A percentile compares a stretch with the other conserved stretches of the same genome.
Conservation (phyloP, 2,888 invertebrate genomes). For the Zhengitettix transpicula region DNA sequence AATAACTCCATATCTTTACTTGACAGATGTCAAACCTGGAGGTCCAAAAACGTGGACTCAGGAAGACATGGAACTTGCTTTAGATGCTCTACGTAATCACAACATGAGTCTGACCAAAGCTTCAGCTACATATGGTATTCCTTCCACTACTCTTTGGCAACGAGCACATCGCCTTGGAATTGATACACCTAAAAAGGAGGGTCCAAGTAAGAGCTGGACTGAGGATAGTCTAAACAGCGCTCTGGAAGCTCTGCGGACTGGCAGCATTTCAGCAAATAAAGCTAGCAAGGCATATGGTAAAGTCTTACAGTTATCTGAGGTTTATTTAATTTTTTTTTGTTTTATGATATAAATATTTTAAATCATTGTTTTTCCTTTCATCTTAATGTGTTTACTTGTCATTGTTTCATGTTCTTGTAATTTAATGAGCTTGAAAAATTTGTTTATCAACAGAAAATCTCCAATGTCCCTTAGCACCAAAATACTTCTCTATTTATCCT, state of each 20-base stretch:
- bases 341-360: background rate
- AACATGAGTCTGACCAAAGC: constrained; percentile 82
- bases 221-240: constrained; percentile 70
- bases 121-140: constrained; percentile 71
- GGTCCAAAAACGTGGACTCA: constrained; percentile 77
- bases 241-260: constrained; percentile 63
- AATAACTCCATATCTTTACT: background rate
- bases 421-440: no score
- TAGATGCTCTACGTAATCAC: constrained; percentile 70
- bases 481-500: no score
- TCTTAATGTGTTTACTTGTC: no score
- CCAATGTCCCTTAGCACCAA: no score
- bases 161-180: constrained; percentile 76
- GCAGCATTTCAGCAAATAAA: constrained; percentile 77
- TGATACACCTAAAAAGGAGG: constrained; percentile 82
- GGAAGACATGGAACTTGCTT: constrained; percentile 75
- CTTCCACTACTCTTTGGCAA: constrained; percentile 83
- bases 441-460: no score
- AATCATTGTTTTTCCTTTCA: background rate
- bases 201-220: constrained; percentile 73
- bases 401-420: no score
- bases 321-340: background rate
- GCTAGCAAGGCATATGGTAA: constrained; percentile 75
- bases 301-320: no score
- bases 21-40: constrained; percentile 18